Base-by-base conservation (phyloP, 2,797 vertebrate species). In the Lutjanus argentimaculatus region DNA sequence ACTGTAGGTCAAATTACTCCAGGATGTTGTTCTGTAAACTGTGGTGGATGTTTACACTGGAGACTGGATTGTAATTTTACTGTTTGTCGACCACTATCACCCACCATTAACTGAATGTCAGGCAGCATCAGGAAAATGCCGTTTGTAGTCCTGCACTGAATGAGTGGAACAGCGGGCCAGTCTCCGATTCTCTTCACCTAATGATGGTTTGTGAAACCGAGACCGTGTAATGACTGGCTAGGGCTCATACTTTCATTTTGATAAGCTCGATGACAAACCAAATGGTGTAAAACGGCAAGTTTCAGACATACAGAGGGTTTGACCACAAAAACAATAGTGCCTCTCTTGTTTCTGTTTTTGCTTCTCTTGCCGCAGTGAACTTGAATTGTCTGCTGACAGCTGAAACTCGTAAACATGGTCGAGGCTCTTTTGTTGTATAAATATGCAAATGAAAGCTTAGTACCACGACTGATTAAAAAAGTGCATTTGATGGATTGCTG, bases 201-300 rank as follows among this genome's bases (percentile, higher is more conserved):
- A 45, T 70, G 30, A 52, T 43, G 58, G 58, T 52, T 53, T 72
- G 36, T 42, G 46, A 59, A 59, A 71, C 56, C 13, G 49, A 7
- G 4, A n/a, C 4, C 13, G 1, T 25, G 36, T 40, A 14, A 36
- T 59, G 25, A 48, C 9, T 30, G 43, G 8, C 16, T 59, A 48
- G 6, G 19, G 16, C 11, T 40, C 13, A 21, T 40, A 36, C 19
- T 49, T 49, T 59, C 45, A 40, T 42, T 61, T n/a, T 40, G 45
- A 51, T 48, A 71, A 61, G 10, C 5, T 25, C 10, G 40, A 43
- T 16, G 19, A 45, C 40, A 56, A 43, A 45, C n/a, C n/a, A 14
- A 51, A 25, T 49, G 43, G 43, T 2, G 42, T 8, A 36, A 48
- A 49, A 17, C 56, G 17, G 22, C 21, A 4, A 6, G 19, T 21